These are phyloP conservation scores for Crocodylus rhombifer DNA, from an alignment of 2,797 vertebrate species.

Conservation along the genomic window DNA sequence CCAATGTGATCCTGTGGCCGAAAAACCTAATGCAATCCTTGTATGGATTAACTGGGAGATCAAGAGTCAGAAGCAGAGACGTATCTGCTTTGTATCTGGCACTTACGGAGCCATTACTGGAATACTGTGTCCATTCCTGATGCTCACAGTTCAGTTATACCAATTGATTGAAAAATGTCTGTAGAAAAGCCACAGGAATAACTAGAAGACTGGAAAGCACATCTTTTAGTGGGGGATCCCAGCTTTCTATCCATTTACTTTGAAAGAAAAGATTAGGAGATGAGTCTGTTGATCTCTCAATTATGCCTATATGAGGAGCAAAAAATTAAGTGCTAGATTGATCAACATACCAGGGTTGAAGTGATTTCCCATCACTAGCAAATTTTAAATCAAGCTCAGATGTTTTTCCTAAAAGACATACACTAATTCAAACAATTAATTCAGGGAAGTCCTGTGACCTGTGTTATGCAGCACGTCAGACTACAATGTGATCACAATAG, in stretches of 20 bases:
- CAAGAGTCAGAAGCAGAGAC: neutral
- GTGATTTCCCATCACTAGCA: conserved; percentile 7
- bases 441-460: conserved; percentile 18
- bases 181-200: neutral
- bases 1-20: neutral
- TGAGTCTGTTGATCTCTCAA: no score
- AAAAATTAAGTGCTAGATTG: neutral
- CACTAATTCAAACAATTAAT: conserved; percentile 22
- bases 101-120: neutral
- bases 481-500: accelerated
- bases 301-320: no score
- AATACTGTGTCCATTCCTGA: neutral
- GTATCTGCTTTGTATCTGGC: neutral
- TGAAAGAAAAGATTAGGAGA: neutral
- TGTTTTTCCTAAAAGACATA: neutral
- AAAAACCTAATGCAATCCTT: neutral
- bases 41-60: accelerated
- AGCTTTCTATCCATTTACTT: neutral
- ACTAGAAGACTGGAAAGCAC: neutral
- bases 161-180: neutral
- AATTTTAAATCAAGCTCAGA: neutral
- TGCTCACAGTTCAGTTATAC: neutral
- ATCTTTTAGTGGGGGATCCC: no score
- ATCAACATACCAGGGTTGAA: neutral
- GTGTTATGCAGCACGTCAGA: neutral